Percentiles rank a stretch among this genome's conserved stretches.
phyloP scores from a whole-genome alignment of 2,888 invertebrate genomes.

The Tubulanus polymorphus region DNA sequence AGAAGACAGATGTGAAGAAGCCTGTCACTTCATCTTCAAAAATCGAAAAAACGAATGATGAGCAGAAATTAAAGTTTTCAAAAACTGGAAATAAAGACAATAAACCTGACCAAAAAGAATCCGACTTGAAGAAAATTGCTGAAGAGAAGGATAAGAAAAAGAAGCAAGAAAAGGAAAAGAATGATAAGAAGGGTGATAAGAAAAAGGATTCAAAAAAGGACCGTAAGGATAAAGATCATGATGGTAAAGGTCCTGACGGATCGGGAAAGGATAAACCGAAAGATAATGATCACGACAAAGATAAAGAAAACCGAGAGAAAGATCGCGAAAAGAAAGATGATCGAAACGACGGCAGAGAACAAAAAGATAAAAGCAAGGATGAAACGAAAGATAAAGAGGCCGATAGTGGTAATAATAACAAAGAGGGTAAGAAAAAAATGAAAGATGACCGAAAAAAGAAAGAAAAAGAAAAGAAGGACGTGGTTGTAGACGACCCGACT shows the following conservation, averaged over 20 bases:
- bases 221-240: conserved; percentile 12
- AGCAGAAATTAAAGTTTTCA: too few relatives aligned
- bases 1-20: conserved; percentile 6
- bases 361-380: conserved; percentile 17
- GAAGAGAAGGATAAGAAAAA: conserved; percentile 13
- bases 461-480: conserved; percentile 18
- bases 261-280: conserved; percentile 2
- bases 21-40: too few relatives aligned
- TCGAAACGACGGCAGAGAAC: conserved; percentile 19
- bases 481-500: conserved; percentile 21
- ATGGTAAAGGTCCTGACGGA: conserved; percentile 20
- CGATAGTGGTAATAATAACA: conserved; percentile 2
- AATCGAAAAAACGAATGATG: too few relatives aligned
- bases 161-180: conserved; percentile 14
- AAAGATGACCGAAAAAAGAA: conserved; percentile 9
- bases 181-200: conserved; percentile 6
- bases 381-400: conserved; percentile 13
- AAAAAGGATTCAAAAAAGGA: conserved; percentile 9
- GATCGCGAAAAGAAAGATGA: conserved; percentile 19
- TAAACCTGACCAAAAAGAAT: too few relatives aligned
- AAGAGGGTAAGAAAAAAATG: conserved; percentile 1
- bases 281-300: conserved; percentile 11
- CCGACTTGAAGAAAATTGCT: background rate
- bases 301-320: conserved; percentile 20
- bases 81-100: too few relatives aligned